phyloP scores from a whole-genome alignment of 2,113 vertebrate species.

The Forbesichthys agassizii region DNA sequence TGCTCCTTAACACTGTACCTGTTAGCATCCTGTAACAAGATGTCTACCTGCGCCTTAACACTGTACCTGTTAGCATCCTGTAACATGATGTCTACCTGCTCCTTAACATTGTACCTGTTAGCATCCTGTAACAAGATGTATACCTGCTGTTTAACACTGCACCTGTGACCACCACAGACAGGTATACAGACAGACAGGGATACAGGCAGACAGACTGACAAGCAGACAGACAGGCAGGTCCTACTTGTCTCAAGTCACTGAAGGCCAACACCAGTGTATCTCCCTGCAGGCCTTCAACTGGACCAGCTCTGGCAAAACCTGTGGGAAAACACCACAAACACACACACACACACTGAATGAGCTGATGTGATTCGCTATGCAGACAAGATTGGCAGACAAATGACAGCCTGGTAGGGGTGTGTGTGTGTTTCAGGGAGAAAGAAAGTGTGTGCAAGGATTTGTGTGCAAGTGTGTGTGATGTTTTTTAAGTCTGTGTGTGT shows the following conservation, averaged over 20 bases:
- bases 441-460: background rate
- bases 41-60: too few relatives aligned
- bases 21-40: too few relatives aligned
- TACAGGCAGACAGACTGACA: slow-evolving; percentile 74
- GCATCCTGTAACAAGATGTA: too few relatives aligned
- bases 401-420: slow-evolving; percentile 81
- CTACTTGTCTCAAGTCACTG: slow-evolving; percentile 99
- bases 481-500: slow-evolving; percentile 5
- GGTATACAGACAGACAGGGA: slow-evolving; percentile 56
- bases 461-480: background rate
- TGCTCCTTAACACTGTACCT: too few relatives aligned
- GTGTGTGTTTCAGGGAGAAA: background rate
- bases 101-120: too few relatives aligned
- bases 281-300: slow-evolving; percentile 99
- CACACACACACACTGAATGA: slow-evolving; percentile 63
- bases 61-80: too few relatives aligned
- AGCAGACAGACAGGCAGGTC: slow-evolving; percentile 90
- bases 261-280: slow-evolving; percentile 99
- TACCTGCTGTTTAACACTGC: too few relatives aligned
- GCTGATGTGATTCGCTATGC: slow-evolving; percentile 83
- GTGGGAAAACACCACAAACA: slow-evolving; percentile 87
- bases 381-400: slow-evolving; percentile 98
- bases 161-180: slow-evolving; percentile 23
- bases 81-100: too few relatives aligned
- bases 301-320: slow-evolving; percentile 99